Base-by-base conservation (phyloP, 2,888 invertebrate species). In the Coecobrya sp. region DNA sequence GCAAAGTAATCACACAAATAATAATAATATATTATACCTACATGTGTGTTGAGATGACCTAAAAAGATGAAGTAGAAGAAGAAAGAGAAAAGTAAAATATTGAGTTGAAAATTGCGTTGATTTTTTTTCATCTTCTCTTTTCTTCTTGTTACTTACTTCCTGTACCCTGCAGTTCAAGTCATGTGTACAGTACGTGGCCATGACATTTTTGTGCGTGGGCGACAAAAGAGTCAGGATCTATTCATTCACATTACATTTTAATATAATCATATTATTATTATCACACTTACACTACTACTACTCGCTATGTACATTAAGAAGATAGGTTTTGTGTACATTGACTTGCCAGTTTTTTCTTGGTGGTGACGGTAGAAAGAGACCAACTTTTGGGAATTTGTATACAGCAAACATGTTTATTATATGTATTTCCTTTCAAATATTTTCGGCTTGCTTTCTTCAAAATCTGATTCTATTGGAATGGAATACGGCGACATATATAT, bases 31-130 rank as follows among this genome's bases (percentile, higher is more conserved):
- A n/a, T n/a, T n/a, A n/a, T n/a, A n/a, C n/a, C n/a, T n/a, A n/a
- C n/a, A n/a, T 25, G 25, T 68, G 16, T 70, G 13, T 65, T 27
- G 11, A 68, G 73, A 73, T 73, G 42, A 73, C 42, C 73, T n/a
- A 45, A 73, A 42, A 73, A 45, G 10, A 27, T 16, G 13, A 25
- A 65, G 68, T 8, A 45, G 19, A 19, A 19, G 7, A 27, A 8
- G n/a, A 10, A 36, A 65, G 13, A 70, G n/a, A n/a, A n/a, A 36
- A 30, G 2, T 36, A 16, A n/a, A 30, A 70, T 36, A 2, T 73
- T 1, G 0, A 11, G 62, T 22, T 62, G n/a, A 13, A 11, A 70
- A 70, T 30, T n/a, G 8, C 70, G 36, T 70, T 70, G 36, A 70
- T n/a, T 70, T 36, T 45, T 42, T 42, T 42, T 19, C 13, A 8